Conservation (phyloP, 2,888 invertebrate species). For the Yponomeuta evonymella region DNA sequence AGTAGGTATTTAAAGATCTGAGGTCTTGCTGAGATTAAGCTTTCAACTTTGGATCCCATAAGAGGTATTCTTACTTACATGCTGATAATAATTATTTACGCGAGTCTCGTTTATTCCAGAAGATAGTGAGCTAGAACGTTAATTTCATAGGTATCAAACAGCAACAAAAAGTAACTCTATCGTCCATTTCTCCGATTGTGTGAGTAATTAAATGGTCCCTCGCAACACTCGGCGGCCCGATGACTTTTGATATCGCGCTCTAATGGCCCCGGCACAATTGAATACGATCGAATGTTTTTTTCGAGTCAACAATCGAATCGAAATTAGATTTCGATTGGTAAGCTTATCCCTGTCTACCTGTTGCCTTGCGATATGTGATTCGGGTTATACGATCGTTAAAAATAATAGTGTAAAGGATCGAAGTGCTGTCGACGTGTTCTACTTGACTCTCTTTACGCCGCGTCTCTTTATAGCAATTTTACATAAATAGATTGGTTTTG, state of each 20-base stretch:
- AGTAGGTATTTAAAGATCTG: too few species aligned
- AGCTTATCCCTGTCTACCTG: slow-evolving; percentile 32
- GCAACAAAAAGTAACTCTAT: slow-evolving; percentile 6
- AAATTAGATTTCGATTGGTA: slow-evolving; percentile 66
- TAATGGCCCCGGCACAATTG: slow-evolving; percentile 60
- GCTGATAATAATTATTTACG: too few species aligned
- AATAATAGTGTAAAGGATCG: background rate
- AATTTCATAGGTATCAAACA: background rate
- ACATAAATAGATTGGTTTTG: too few species aligned
- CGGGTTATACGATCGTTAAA: background rate
- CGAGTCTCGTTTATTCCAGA: too few species aligned
- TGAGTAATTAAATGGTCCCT: slow-evolving; percentile 57
- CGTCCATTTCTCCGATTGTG: slow-evolving; percentile 17
- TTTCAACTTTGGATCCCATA: too few species aligned
- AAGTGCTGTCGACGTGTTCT: too few species aligned
- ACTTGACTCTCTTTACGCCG: too few species aligned
- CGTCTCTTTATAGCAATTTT: too few species aligned
- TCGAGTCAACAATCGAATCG: slow-evolving; percentile 52
- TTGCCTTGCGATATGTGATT: background rate
- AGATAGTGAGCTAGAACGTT: background rate
- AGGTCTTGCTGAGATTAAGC: too few species aligned
- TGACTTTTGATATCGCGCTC: slow-evolving; percentile 64
- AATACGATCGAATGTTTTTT: slow-evolving; percentile 54
- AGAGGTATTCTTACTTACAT: too few species aligned
- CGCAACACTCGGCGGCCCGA: slow-evolving; percentile 39